Conservation (phyloP, 35 echinoderm and acorn worm species). For the Ophiothrix spiculata region DNA sequence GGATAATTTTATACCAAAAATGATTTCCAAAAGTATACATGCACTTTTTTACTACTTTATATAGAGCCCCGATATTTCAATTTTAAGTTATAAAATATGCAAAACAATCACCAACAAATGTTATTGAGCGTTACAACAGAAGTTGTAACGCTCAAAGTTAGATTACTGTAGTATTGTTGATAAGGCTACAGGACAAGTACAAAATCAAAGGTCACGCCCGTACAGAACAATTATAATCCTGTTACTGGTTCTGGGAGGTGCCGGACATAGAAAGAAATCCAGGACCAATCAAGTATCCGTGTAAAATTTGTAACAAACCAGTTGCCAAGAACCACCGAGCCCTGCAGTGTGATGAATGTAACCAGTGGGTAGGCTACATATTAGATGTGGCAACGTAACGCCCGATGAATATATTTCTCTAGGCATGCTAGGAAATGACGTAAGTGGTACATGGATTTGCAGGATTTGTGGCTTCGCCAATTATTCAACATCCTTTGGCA, state of each 20-base stretch:
- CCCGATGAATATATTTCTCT: not conserved
- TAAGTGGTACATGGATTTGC: not conserved
- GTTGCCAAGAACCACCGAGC: not conserved
- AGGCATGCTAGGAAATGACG: not conserved
- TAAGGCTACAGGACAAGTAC: too few relatives aligned
- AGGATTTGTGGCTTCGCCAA: not conserved
- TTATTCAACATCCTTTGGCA: not conserved
- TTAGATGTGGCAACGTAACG: conserved; percentile 11
- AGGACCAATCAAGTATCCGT: conserved; percentile 5
- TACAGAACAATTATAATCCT: not conserved
- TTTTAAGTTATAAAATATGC: too few relatives aligned
- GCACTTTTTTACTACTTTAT: too few relatives aligned
- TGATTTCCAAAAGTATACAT: too few relatives aligned
- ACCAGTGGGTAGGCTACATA: conserved; percentile 14
- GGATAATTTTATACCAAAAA: too few relatives aligned
- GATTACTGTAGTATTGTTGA: too few relatives aligned
- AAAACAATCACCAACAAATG: too few relatives aligned
- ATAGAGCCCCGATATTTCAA: too few relatives aligned
- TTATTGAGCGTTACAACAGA: too few relatives aligned
- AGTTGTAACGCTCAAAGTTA: too few relatives aligned
- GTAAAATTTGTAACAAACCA: conserved; percentile 10
- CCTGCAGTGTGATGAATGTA: not conserved
- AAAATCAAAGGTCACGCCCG: too few relatives aligned
- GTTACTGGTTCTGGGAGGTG: not conserved
- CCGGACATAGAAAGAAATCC: conserved; percentile 18